Evolutionary conservation across 2,113 vertebrate genomes (phyloP).

Genomic region (Anguilla rostrata): DNA sequence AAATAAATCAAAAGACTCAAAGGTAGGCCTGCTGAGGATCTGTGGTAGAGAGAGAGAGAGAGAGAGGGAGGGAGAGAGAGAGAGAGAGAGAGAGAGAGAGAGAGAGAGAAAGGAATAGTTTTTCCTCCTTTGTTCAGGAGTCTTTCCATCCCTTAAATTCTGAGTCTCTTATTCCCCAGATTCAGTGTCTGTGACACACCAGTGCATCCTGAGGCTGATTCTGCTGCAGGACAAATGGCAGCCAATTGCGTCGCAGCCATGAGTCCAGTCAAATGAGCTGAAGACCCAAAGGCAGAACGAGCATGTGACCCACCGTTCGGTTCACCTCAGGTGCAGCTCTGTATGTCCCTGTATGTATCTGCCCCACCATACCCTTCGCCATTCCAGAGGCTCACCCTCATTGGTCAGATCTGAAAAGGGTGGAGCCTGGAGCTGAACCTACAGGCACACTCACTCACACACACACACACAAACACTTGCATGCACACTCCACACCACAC

Average conservation of each 20-base stretch:
- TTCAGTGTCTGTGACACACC: too few relatives aligned
- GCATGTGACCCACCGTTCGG: background rate
- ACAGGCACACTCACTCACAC: too few relatives aligned
- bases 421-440: background rate
- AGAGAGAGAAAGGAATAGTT: background rate
- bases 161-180: too few relatives aligned
- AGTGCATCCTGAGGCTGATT: background rate
- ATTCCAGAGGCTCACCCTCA: background rate
- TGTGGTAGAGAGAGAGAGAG: background rate
- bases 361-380: background rate
- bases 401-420: conserved; percentile 4
- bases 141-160: too few relatives aligned
- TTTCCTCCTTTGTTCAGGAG: too few relatives aligned
- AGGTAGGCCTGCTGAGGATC: background rate
- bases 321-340: background rate
- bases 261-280: background rate
- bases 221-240: background rate
- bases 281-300: background rate
- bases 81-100: background rate
- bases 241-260: background rate
- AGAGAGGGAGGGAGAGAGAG: background rate
- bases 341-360: too few relatives aligned
- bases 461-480: conserved; percentile 21
- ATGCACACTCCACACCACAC: too few relatives aligned
- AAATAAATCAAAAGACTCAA: conserved; percentile 12